Evolutionary conservation across 1,140 invertebrate species (phyloP), one percentile per base, ranked within the genome.

Genomic region (Diorhabda carinulata): DNA sequence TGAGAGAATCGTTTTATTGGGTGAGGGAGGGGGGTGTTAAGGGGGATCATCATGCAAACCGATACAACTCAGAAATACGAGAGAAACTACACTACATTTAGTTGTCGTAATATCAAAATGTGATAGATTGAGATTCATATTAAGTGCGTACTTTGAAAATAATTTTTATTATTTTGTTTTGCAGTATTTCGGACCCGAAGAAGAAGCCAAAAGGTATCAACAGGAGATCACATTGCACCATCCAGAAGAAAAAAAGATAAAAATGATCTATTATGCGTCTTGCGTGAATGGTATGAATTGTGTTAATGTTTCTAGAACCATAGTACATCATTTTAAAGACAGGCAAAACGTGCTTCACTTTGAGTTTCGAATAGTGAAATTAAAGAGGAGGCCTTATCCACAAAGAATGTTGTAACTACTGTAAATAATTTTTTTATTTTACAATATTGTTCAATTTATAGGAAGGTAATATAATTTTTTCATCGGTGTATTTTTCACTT

Each of bases 221-320:
- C 78, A 80, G 67, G 74, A 79, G 68, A 68, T 80, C 25, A 76
- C 73, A 9, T 57, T 80, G 8, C 76, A 74, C 41, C 77, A 80
- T 66, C 76, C 78, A 3, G 74, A 69, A 3, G 76, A 77, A 43
- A 73, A 72, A 10, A 76, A 76, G 63, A 75, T 80, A 25, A 78
- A 79, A 68, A 78, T 80, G 74, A 67, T 72, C 8, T 80, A 80
- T 68, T 70, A 60, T 7, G 73, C 78, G 2, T 73, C 70, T 2
- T 76, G 77, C 44, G 70, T 60, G n/a, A 73, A 76, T 56, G 77
- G 77, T 9, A 72, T 70, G 67, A 79, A 79, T 68, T 74, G 73
- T 62, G 73, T 80, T 40, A 73, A 75, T 57, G 76, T 80, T 42
- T 78, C 78, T 40, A 78, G 72, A 63, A 59, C 67, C 3, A 78